Percentiles rank a stretch among this genome's conserved stretches.
phyloP scores from a whole-genome alignment of 2,797 vertebrate species.

The Pogoniulus pusillus region DNA sequence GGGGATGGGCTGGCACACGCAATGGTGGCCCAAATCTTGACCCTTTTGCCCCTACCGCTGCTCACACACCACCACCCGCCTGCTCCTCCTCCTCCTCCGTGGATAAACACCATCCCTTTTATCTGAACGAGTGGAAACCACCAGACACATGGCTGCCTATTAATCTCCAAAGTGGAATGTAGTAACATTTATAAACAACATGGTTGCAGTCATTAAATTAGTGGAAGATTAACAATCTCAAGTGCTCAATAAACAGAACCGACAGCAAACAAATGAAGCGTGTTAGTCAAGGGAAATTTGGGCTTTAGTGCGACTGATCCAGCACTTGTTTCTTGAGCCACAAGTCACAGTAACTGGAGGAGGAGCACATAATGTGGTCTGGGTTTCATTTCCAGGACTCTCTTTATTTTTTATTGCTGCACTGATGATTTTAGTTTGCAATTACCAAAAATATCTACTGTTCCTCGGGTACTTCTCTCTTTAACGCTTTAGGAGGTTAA shows the following conservation, averaged over 20 bases:
- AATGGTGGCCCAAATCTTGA: background rate
- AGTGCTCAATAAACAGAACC: conserved; percentile 29
- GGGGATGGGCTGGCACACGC: background rate
- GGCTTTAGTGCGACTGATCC: conserved; percentile 19
- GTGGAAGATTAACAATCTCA: conserved; percentile 27
- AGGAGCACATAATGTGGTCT: conserved; percentile 18
- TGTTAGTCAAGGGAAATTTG: conserved; percentile 21
- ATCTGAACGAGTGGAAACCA: background rate
- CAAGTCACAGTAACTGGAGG: conserved; percentile 14
- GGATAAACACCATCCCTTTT: background rate
- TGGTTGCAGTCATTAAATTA: conserved; percentile 30
- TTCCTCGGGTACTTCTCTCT: background rate
- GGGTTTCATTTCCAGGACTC: conserved; percentile 27
- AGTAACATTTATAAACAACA: background rate
- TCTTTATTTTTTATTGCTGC: conserved; percentile 44
- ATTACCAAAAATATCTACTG: background rate
- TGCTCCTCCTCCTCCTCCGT: fast-evolving
- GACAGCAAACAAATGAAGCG: conserved; percentile 20
- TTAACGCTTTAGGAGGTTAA: background rate
- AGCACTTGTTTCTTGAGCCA: conserved; percentile 2
- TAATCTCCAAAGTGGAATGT: background rate
- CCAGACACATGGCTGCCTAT: background rate
- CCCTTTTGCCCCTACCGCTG: background rate
- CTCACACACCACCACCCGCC: background rate
- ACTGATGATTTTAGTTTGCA: conserved; percentile 14